Base-by-base conservation (phyloP, 2,113 vertebrate species). In the Nannobrachium achirus region DNA sequence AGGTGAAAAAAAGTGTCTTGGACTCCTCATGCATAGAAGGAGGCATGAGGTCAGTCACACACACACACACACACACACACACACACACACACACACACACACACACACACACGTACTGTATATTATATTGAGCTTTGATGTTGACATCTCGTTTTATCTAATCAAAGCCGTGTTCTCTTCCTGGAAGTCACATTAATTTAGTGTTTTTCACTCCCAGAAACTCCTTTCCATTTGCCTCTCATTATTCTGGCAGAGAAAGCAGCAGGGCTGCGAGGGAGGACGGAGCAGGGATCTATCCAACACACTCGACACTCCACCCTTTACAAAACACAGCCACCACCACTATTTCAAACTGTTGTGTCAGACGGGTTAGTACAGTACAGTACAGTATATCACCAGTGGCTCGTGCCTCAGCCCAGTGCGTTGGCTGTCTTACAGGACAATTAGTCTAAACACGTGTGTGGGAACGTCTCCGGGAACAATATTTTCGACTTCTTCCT, bases 171-270 rank as follows among this genome's bases (percentile, higher is more conserved):
- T 72, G 60, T 49, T n/a, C 49, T 20, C 48, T 11, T 14, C 15
- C 19, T 51, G 63, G 44, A 48, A 72, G 48, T 68, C 10, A 49
- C 20, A 14, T 10, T 61, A 8, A 42, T n/a, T 10, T 46, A 25
- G 58, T 53, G 19, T 55, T 38, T 55, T 38, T 55, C 1, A 76
- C 63, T 79, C 69, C 57, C 52, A 46, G 13, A 38, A 78, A 82
- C 57, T 73, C 41, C 6, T 45, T 38, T 56, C 19, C 20, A 56
- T 63, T 64, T 33, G 59, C 62, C 41, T 59, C 51, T 49, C 70
- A 71, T 71, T 63, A 62, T 38, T 13, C 41, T 76, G 63, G 66
- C 62, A 83, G 15, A 57, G 44, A 75, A 69, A 66, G 56, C 38
- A 64, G 51, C 33, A 9, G 50, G 50, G 56, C 75, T 38, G 65